Conservation (phyloP, 2,113 vertebrate genomes). For the Leucosticte australis region DNA sequence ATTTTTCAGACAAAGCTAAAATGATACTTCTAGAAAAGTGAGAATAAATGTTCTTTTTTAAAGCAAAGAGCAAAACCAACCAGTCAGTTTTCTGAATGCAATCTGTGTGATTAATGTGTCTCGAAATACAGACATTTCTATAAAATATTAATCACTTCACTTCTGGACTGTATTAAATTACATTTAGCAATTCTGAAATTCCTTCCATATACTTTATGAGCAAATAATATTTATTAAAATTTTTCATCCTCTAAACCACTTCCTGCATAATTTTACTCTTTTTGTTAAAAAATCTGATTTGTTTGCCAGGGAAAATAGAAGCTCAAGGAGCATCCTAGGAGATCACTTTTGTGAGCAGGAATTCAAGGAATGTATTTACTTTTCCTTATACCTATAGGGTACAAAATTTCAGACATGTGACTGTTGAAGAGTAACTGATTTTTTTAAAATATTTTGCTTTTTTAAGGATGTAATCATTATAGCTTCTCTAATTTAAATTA, state of each 20-base stretch:
- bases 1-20: constrained; percentile 22
- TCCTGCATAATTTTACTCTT: constrained; percentile 1
- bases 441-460: neutral
- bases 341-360: constrained; percentile 50
- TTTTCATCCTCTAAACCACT: constrained; percentile 28
- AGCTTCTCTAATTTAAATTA: constrained; percentile 2
- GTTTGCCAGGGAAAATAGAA: constrained; percentile 39
- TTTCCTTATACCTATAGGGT: constrained; percentile 48
- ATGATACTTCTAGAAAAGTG: neutral
- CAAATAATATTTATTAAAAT: constrained; percentile 22
- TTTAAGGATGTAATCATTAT: neutral
- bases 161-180: constrained; percentile 48
- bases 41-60: neutral
- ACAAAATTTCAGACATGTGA: constrained; percentile 49
- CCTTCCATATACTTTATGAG: constrained; percentile 18
- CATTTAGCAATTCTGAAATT: constrained; percentile 3
- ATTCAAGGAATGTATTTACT: constrained; percentile 66
- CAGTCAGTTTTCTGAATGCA: constrained; percentile 1
- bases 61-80: constrained; percentile 38
- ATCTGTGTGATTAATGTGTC: constrained; percentile 53
- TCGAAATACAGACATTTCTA: constrained; percentile 41
- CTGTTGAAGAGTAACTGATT: constrained; percentile 1
- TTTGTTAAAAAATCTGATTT: constrained; percentile 38
- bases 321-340: constrained; percentile 42
- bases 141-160: constrained; percentile 59